Evolutionary conservation across 2,888 invertebrate genomes (phyloP).

Genomic region (Erebia ligea): DNA sequence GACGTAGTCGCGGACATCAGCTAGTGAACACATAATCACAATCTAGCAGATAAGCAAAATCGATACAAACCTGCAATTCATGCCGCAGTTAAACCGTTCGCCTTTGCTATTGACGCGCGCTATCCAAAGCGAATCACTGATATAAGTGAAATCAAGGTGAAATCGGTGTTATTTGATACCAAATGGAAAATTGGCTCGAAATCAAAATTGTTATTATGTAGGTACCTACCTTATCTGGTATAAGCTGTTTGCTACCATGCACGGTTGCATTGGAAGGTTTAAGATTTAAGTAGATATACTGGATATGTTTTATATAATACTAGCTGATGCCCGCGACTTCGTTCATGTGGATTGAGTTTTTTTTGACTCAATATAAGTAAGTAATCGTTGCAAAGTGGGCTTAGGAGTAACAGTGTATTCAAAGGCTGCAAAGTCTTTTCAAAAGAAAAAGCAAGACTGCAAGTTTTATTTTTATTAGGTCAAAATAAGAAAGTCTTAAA

Average conservation of each 20-base stretch:
- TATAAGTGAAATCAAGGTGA: conserved; percentile 26
- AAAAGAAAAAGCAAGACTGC: no score
- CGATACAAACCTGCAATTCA: conserved; percentile 35
- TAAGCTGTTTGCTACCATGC: background rate
- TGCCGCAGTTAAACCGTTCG: conserved; percentile 31
- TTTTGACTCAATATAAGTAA: no score
- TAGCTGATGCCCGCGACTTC: no score
- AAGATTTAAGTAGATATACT: background rate
- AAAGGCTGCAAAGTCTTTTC: no score
- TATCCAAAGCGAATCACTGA: conserved; percentile 26
- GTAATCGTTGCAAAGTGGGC: no score
- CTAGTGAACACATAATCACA: conserved; percentile 25
- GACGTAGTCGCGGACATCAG: no score
- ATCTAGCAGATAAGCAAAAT: conserved; percentile 36
- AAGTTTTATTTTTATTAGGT: no score
- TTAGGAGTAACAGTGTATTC: no score
- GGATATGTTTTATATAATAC: background rate
- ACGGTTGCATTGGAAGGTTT: background rate
- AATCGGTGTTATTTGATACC: conserved; percentile 23
- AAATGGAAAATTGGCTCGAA: conserved; percentile 18
- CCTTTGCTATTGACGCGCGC: conserved; percentile 25
- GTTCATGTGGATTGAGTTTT: no score
- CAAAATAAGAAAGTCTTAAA: background rate
- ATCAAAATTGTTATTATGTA: conserved; percentile 5
- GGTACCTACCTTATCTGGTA: conserved; percentile 1